Evolutionary conservation across 2,888 invertebrate genomes (phyloP).

Genomic region (Xylota segnis): DNA sequence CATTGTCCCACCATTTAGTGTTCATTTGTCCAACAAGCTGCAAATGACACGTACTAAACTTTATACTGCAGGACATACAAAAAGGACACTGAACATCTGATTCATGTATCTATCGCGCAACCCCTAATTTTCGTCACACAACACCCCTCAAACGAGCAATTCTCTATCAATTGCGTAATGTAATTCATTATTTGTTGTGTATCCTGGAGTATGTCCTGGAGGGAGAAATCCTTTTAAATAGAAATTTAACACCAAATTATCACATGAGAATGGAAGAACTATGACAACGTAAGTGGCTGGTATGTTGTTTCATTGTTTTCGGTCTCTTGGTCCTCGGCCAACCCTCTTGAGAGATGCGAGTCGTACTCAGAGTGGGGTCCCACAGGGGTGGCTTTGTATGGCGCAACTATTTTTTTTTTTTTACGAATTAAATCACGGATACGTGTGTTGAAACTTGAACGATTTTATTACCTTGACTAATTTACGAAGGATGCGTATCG

Average conservation of each 20-base stretch:
- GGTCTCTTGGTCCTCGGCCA: slow-evolving; percentile 3
- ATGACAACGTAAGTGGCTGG: slow-evolving; percentile 75
- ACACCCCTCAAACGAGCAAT: slow-evolving; percentile 48
- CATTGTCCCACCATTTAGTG: slow-evolving; percentile 68
- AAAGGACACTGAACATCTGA: slow-evolving; percentile 45
- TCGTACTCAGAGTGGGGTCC: slow-evolving; percentile 42
- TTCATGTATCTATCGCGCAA: slow-evolving; percentile 22
- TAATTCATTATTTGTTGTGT: slow-evolving; percentile 65
- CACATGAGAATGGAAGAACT: slow-evolving; percentile 73
- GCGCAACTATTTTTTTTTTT: slow-evolving; percentile 65
- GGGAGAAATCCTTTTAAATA: slow-evolving; percentile 78
- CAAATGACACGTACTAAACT: slow-evolving; percentile 74
- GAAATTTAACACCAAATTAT: slow-evolving; percentile 80
- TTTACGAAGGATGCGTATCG: slow-evolving; percentile 65
- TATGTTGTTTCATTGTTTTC: slow-evolving; percentile 60
- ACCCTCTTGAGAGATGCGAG: slow-evolving; percentile 60
- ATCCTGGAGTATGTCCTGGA: slow-evolving; percentile 48
- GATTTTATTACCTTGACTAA: slow-evolving; percentile 75
- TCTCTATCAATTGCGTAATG: slow-evolving; percentile 70
- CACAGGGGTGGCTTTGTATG: slow-evolving; percentile 55
- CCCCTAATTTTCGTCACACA: slow-evolving; percentile 53
- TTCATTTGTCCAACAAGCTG: slow-evolving; percentile 68
- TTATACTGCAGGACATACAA: slow-evolving; percentile 1
- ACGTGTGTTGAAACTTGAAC: slow-evolving; percentile 37
- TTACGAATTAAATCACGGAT: slow-evolving; percentile 40